Evolutionary conservation across 2,113 vertebrate genomes (phyloP).

Genomic region (Xenopus laevis): DNA sequence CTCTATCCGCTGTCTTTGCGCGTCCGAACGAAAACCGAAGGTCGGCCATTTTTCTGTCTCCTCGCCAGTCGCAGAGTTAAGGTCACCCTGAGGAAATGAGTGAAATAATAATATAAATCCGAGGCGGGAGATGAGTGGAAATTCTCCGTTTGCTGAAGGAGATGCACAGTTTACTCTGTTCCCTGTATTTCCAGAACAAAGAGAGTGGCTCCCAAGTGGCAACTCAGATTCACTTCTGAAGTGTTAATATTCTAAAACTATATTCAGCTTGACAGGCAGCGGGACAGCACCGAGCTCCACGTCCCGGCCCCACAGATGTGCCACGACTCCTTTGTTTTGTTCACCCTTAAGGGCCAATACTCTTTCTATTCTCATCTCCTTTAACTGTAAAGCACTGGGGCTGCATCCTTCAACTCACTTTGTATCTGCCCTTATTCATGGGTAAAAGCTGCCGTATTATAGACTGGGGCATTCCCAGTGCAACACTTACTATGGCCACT

Average conservation of each 20-base stretch:
- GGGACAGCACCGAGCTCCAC: no score
- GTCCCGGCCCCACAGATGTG: no score
- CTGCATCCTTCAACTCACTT: no score
- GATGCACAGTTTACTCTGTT: conserved; percentile 60
- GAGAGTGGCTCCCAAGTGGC: conserved; percentile 59
- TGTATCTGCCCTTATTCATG: no score
- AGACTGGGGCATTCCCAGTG: no score
- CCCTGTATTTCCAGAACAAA: conserved; percentile 53
- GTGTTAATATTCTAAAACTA: conserved; percentile 62
- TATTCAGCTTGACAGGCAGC: conserved; percentile 14
- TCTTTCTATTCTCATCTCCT: no score
- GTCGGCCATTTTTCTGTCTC: conserved; percentile 41
- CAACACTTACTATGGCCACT: no score
- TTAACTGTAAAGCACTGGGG: no score
- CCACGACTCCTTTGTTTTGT: no score
- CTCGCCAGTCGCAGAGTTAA: conserved; percentile 61
- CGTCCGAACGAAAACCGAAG: conserved; percentile 50
- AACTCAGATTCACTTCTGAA: conserved; percentile 62
- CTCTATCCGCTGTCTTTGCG: conserved; percentile 24
- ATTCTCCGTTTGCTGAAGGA: conserved; percentile 58
- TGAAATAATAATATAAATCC: conserved; percentile 54
- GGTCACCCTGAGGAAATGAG: conserved; percentile 61
- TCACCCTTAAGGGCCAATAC: no score
- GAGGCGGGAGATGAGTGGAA: conserved; percentile 50
- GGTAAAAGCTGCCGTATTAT: no score